Percentiles rank a stretch among this genome's conserved stretches.
phyloP scores from a whole-genome alignment of 2,797 vertebrate species.

The Melanitta fusca region DNA sequence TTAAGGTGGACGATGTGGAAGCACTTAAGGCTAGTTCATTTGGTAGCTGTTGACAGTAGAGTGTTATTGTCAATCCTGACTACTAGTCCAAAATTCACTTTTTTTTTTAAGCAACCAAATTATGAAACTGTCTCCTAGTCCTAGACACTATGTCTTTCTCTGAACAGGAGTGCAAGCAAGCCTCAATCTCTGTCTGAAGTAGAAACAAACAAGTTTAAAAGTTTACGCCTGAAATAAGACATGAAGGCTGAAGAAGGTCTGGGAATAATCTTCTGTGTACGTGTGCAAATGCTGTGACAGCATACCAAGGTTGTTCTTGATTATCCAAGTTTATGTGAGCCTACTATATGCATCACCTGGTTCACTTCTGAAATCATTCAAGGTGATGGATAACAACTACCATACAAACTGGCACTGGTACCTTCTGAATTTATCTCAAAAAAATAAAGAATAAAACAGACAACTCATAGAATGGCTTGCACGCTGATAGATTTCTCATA shows the following conservation, averaged over 20 bases:
- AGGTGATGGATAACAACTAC: background rate
- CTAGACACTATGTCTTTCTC: background rate
- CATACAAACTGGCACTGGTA: no score
- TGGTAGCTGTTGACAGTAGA: background rate
- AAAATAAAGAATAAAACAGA: background rate
- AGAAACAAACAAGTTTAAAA: background rate
- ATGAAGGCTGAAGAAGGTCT: background rate
- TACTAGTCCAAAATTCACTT: background rate
- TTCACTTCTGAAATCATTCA: background rate
- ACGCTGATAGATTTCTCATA: background rate
- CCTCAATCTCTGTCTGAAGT: background rate
- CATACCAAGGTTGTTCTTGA: background rate
- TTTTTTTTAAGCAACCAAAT: background rate
- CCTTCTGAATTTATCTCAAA: no score
- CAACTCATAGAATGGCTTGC: background rate
- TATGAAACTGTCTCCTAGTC: background rate
- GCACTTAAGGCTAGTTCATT: background rate
- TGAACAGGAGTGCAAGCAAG: background rate
- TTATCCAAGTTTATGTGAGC: background rate
- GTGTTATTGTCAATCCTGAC: background rate
- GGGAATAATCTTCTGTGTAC: background rate
- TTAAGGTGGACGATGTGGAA: background rate
- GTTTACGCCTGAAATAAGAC: background rate
- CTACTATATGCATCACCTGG: fast-evolving
- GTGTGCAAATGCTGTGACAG: background rate